Evolutionary conservation across 2,113 vertebrate genomes (phyloP), one percentile per base, ranked within the genome.

Genomic region (Oncorhynchus mykiss): DNA sequence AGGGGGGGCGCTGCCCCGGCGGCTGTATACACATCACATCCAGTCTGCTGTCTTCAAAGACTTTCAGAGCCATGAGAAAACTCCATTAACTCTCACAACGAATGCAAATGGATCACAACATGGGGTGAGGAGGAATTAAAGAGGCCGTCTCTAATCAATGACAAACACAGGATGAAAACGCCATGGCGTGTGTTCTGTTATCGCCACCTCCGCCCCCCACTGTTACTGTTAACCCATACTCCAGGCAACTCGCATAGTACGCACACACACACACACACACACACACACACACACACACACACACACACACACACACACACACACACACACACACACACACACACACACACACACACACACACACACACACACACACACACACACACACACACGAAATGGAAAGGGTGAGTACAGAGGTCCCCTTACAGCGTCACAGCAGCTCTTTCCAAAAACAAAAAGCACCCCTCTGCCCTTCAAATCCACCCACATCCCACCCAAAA

Each of bases 31-130:
- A 96, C 96, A 97, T 96, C 95, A 95, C 95, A 96, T 97, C 96
- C 95, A 96, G 94, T 97, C 96, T 95, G 93, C 94, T 95, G 96
- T 99, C 96, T 97, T 98, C 97, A 96, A 98, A 97, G 96, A 98
- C 96, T 98, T 93, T 97, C 95, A 94, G 95, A 96, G 95, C 96
- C 94, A 94, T 95, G 83, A 82, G 89, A 89, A 90, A 97, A 97
- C 96, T 97, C 96, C 96, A 99, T 99, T 99, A 98, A 98, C 96
- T 98, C 96, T 96, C 96, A 98, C 96, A 98, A 98, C 98, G 95
- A 98, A 97, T 96, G 96, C 96, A 99, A 98, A 98, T 98, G 96
- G 97, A 98, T 97, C 95, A 95, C 95, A 94, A 96, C 96, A 97
- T 97, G 97, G 96, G 97, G 96, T 95, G 96, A 95, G 95, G 96